Evolutionary conservation across 2,797 vertebrate genomes (phyloP).

Genomic region (Saxicola maurus): DNA sequence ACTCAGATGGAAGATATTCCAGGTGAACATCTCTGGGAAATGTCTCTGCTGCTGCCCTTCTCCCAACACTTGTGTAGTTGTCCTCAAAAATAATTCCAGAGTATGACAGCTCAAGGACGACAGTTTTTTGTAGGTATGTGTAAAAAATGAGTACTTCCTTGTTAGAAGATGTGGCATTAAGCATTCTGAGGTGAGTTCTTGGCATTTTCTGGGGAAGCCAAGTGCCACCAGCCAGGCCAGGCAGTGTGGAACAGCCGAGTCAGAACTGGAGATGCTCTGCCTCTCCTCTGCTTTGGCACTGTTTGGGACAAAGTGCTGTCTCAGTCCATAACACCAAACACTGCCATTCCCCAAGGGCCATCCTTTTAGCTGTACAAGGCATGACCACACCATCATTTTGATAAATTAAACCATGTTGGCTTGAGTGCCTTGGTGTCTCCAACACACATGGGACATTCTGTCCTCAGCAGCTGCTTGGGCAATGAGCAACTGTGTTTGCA

Average conservation of each 20-base stretch:
- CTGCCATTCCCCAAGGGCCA: neutral
- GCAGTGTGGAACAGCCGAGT: neutral
- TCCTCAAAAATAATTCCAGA: neutral
- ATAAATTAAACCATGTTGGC: neutral
- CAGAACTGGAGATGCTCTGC: accelerated
- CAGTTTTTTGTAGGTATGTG: neutral
- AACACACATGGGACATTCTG: accelerated
- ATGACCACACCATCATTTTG: neutral
- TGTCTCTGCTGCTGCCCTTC: neutral
- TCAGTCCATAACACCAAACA: neutral
- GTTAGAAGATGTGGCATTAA: neutral
- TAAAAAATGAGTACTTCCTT: neutral
- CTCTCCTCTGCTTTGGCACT: neutral
- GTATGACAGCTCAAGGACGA: neutral
- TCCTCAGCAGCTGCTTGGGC: neutral
- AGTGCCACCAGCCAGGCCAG: neutral
- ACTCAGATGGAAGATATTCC: neutral
- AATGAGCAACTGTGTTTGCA: neutral
- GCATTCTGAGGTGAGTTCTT: neutral
- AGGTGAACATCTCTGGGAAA: neutral
- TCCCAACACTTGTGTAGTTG: neutral
- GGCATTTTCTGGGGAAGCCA: neutral
- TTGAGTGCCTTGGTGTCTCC: neutral
- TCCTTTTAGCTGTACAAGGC: neutral
- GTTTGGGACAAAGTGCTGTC: neutral